Percentiles rank a stretch among this genome's conserved stretches.
Evolutionary conservation across 37 sponge, comb jelly and placozoan genomes (phyloP).

Genomic region (Cladorhizidae sp.): DNA sequence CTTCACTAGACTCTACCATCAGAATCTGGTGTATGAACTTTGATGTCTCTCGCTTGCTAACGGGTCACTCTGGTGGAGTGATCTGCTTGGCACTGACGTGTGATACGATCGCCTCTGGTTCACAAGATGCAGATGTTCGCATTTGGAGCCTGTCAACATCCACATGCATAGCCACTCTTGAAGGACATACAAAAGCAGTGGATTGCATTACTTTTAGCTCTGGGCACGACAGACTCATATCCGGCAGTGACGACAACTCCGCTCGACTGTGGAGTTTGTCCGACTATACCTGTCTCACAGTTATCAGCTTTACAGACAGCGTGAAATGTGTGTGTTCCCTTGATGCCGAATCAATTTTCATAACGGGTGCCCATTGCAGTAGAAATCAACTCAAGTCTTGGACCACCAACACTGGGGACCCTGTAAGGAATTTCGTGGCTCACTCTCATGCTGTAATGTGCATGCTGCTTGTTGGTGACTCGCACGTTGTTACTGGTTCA

Average conservation of each 20-base stretch:
- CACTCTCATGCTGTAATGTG: conserved; percentile 74
- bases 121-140: conserved; percentile 38
- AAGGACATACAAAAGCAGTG: conserved; percentile 53
- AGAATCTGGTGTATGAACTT: conserved; percentile 21
- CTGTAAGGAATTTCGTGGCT: conserved; percentile 7
- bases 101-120: conserved; percentile 28
- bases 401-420: conserved; percentile 21
- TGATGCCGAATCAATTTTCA: background rate
- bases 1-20: conserved; percentile 24
- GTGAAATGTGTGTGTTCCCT: conserved; percentile 29
- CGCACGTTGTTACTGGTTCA: conserved; percentile 38
- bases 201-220: conserved; percentile 18
- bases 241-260: conserved; percentile 49
- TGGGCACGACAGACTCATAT: conserved; percentile 9
- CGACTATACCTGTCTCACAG: background rate
- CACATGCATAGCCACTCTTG: conserved; percentile 1
- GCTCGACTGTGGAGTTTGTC: conserved; percentile 34
- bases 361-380: conserved; percentile 59
- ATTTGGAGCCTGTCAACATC: conserved; percentile 20
- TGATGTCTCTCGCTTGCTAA: background rate
- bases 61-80: conserved; percentile 34
- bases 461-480: conserved; percentile 26
- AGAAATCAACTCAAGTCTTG: conserved; percentile 35
- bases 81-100: conserved; percentile 32
- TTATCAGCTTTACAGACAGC: conserved; percentile 32